Conservation (phyloP, 2,888 invertebrate genomes). For the Chrysolina americana region DNA sequence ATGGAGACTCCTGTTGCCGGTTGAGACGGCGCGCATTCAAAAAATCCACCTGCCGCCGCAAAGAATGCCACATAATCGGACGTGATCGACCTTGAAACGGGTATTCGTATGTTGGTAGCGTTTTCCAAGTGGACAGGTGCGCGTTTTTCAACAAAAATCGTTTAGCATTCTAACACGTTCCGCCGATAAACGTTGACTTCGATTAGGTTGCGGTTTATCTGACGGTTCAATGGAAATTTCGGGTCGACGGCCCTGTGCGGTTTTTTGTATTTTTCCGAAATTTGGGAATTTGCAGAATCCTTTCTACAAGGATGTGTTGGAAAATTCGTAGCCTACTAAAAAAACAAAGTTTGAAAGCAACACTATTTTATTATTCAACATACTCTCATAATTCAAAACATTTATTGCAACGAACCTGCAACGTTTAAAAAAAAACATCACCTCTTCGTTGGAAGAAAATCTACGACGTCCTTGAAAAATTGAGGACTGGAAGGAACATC, state of each 20-base stretch:
- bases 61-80: constrained; percentile 48
- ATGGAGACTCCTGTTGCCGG: constrained; percentile 18
- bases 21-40: constrained; percentile 25
- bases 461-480: no score
- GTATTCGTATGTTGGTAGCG: constrained; percentile 52
- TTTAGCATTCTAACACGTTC: constrained; percentile 31
- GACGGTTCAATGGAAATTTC: constrained; percentile 1
- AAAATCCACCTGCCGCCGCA: constrained; percentile 60
- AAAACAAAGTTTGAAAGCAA: no score
- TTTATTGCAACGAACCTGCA: no score
- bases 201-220: constrained; percentile 7
- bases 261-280: neutral
- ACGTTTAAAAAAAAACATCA: no score
- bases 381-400: no score
- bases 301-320: no score
- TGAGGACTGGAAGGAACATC: no score
- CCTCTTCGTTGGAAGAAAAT: no score
- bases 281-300: neutral
- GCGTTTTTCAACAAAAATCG: constrained; percentile 29
- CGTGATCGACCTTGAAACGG: constrained; percentile 62
- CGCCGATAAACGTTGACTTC: constrained; percentile 3
- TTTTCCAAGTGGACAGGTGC: constrained; percentile 43
- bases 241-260: neutral
- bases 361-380: no score
- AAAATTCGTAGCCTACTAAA: no score